Conservation (phyloP, 2,797 vertebrate genomes). For the Pipistrellus nathusii region DNA sequence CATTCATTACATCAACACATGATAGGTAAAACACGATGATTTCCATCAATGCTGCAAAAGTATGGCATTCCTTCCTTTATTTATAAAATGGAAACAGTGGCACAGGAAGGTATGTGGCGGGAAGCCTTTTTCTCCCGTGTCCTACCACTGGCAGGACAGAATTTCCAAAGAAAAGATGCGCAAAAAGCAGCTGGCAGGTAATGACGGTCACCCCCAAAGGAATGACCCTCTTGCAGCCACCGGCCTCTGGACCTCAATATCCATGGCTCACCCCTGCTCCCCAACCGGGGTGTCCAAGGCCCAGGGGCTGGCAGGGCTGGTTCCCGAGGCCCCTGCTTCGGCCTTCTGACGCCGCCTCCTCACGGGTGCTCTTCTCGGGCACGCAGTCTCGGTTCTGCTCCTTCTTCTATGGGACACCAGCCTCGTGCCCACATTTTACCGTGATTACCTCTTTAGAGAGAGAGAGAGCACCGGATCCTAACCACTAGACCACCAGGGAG, state of each 20-base stretch:
- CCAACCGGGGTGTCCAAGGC: background rate
- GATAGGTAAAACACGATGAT: background rate
- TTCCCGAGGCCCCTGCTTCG: background rate
- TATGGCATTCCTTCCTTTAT: background rate
- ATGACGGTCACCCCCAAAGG: background rate
- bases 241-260: no score
- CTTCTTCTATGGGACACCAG: background rate
- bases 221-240: background rate
- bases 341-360: background rate
- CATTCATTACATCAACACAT: background rate
- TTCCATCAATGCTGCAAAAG: background rate
- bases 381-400: rapidly evolving
- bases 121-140: background rate
- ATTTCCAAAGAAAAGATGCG: background rate
- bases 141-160: background rate
- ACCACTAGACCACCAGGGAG: no score
- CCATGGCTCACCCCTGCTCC: background rate
- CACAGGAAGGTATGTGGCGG: background rate
- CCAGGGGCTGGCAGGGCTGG: background rate
- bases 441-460: background rate
- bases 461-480: no score
- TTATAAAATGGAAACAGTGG: background rate
- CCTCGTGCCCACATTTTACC: background rate
- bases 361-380: background rate
- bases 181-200: background rate